These are phyloP conservation scores for Horisme vitalbata DNA, from an alignment of 2,888 invertebrate genomes.

Conservation along the genomic window DNA sequence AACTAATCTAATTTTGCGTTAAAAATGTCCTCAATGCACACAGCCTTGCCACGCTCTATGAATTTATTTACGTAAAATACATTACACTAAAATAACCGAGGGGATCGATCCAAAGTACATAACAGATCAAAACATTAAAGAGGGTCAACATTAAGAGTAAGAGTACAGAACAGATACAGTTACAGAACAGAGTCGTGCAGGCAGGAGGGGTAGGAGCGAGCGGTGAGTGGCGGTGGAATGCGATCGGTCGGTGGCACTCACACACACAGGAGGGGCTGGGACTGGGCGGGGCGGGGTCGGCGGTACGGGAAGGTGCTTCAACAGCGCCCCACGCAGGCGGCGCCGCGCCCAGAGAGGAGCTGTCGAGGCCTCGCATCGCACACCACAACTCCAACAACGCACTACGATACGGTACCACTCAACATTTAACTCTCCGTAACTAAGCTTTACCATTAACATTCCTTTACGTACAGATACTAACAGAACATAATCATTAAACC, in stretches of 20 bases:
- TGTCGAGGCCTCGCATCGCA: slow-evolving; percentile 62
- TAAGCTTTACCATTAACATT: slow-evolving; percentile 80
- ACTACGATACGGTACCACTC: slow-evolving; percentile 81
- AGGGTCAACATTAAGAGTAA: slow-evolving; percentile 77
- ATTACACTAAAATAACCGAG: slow-evolving; percentile 81
- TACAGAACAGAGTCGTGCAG: slow-evolving; percentile 65
- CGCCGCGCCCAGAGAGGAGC: slow-evolving; percentile 58
- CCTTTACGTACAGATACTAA: slow-evolving; percentile 78
- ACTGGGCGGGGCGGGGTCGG: slow-evolving; percentile 30
- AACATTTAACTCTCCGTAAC: slow-evolving; percentile 79
- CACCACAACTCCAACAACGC: slow-evolving; percentile 77
- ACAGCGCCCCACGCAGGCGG: slow-evolving; percentile 53
- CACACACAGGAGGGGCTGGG: slow-evolving; percentile 41
- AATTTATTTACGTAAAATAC: slow-evolving; percentile 74
- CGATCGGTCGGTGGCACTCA: slow-evolving; percentile 46
- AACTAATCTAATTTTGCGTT: slow-evolving; percentile 80
- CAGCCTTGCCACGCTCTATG: slow-evolving; percentile 88
- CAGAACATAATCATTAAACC: slow-evolving; percentile 80
- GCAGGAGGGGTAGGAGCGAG: slow-evolving; percentile 60
- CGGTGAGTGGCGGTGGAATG: slow-evolving; percentile 41
- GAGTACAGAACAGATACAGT: slow-evolving; percentile 64
- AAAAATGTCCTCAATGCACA: slow-evolving; percentile 85
- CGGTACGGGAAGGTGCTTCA: slow-evolving; percentile 41
- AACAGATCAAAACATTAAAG: slow-evolving; percentile 78
- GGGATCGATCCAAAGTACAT: slow-evolving; percentile 77